phyloP scores from a whole-genome alignment of 2,888 invertebrate genomes.

The Ophion slaviceki region DNA sequence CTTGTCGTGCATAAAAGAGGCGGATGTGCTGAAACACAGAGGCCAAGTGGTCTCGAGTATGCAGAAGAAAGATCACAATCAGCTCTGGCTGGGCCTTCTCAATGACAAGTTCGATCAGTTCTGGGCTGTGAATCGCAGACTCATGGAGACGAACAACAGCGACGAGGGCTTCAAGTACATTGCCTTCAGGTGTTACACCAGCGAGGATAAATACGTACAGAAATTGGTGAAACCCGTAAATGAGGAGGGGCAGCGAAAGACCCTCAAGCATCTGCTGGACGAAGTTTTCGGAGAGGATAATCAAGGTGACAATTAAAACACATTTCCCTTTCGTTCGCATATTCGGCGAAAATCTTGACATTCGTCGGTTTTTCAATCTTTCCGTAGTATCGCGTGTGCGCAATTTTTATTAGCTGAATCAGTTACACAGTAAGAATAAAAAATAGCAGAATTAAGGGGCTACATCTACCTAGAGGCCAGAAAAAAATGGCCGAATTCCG shows the following conservation, averaged over 20 bases:
- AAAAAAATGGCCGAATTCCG: no score
- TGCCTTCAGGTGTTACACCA: slow-evolving; percentile 92
- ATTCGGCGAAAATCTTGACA: not conserved
- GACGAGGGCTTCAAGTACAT: slow-evolving; percentile 94
- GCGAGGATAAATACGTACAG: slow-evolving; percentile 89
- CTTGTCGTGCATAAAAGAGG: slow-evolving; percentile 98
- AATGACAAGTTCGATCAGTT: slow-evolving; percentile 99
- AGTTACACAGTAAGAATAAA: not conserved
- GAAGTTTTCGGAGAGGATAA: slow-evolving; percentile 87
- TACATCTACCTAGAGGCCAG: no score
- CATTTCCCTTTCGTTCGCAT: slow-evolving; percentile 22
- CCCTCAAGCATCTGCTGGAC: slow-evolving; percentile 88
- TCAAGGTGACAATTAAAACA: slow-evolving; percentile 38
- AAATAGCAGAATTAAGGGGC: not conserved
- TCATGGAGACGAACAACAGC: slow-evolving; percentile 94
- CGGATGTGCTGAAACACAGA: slow-evolving; percentile 98
- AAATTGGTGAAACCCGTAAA: slow-evolving; percentile 90
- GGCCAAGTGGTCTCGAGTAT: slow-evolving; percentile 94
- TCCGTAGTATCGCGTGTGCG: not conserved
- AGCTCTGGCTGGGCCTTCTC: slow-evolving; percentile 96
- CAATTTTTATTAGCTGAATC: no score
- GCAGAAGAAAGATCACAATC: slow-evolving; percentile 98
- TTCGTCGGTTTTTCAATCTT: not conserved
- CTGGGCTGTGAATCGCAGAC: slow-evolving; percentile 97
- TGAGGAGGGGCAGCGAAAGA: slow-evolving; percentile 90